Evolutionary conservation across 92 coral and sea anemone species (phyloP), one percentile per base, ranked within the genome.

Genomic region (Zoanthus sociatus): DNA sequence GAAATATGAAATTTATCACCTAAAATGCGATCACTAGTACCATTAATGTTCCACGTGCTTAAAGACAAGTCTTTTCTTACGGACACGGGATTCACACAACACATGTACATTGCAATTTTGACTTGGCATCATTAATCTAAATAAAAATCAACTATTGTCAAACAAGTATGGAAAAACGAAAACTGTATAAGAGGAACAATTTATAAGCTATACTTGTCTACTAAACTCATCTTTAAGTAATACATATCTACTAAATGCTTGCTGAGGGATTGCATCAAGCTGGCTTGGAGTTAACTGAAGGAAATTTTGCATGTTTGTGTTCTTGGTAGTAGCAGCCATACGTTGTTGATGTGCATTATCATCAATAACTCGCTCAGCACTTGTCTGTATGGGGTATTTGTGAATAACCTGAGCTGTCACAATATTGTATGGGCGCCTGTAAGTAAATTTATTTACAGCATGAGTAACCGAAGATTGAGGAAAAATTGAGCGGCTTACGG

Each of bases 341-440:
- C 55, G 78, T 73, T 73, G 55, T 73, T 73, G 78, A 46, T 73
- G 76, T 71, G 76, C n/a, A 71, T 21, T 71, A 44, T 71, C 0
- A 26, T 26, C 76, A 71, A 71, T 31, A 71, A 71, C 76, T 71
- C 76, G 76, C 45, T 44, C 78, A 73, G 78, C 7, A 73, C 78
- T 44, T 46, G 55, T 33, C 78, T 73, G 78, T 13, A 54, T 50
- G 76, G 76, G 76, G 48, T 71, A 26, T 71, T 71, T 42, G 76
- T 71, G 76, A 73, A 73, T 0, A 55, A 26, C 78, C 44, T 73
- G 55, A 73, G 78, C 78, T 73, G 78, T 50, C 55, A 73, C 78
- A 20, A 73, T 56, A 73, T 73, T 73, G 78, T 73, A 73, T 46
- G 78, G 78, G 54, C 76, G 76, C 37, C 76, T 71, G 76, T 71